Evolutionary conservation across 2,797 vertebrate genomes (phyloP).

Genomic region (Coendou prehensilis): DNA sequence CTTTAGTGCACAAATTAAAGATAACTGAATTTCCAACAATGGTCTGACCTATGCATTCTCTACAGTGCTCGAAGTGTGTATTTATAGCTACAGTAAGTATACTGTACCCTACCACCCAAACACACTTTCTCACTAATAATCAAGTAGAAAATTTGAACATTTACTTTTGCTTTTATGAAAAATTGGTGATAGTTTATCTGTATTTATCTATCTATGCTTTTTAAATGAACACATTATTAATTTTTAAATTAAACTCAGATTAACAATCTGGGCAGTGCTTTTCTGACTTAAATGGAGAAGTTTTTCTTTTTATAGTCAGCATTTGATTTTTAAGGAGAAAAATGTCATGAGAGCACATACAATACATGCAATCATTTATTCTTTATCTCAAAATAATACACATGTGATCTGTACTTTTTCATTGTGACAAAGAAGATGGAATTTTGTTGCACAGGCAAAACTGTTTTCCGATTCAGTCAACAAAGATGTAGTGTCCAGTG

Average conservation of each 20-base stretch:
- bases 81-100: background rate
- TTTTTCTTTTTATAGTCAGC: background rate
- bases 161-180: conserved; percentile 9
- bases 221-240: background rate
- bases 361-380: background rate
- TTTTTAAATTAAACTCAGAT: background rate
- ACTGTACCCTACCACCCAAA: background rate
- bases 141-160: background rate
- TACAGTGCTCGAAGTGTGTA: background rate
- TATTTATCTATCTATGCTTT: background rate
- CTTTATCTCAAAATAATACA: conserved; percentile 3
- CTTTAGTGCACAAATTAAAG: background rate
- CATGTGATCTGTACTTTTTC: background rate
- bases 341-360: background rate
- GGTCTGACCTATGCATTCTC: background rate
- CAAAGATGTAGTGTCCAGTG: background rate
- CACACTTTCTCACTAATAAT: background rate
- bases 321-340: conserved; percentile 25
- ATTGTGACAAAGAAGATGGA: background rate
- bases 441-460: background rate
- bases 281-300: background rate
- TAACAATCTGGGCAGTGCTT: background rate
- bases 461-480: background rate
- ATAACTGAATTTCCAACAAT: background rate
- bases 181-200: background rate